phyloP scores from a whole-genome alignment of 2,797 vertebrate species.

The Sebastes cheni region DNA sequence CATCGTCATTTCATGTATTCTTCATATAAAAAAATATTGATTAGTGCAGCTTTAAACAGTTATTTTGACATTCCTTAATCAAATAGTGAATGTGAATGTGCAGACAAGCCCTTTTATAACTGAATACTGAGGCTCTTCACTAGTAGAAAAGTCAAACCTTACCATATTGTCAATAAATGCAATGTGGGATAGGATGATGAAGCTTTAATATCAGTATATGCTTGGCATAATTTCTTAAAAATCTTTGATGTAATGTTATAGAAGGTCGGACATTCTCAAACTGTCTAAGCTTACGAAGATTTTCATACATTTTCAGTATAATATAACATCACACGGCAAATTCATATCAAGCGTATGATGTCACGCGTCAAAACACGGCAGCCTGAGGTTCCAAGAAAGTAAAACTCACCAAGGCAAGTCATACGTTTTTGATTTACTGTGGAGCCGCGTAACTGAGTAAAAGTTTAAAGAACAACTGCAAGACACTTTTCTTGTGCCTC shows the following conservation, averaged over 20 bases:
- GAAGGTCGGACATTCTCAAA: background rate
- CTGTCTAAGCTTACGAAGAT: background rate
- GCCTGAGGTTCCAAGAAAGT: slow-evolving; percentile 26
- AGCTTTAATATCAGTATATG: background rate
- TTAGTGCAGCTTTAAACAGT: background rate
- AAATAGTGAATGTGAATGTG: background rate
- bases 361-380: slow-evolving; percentile 3
- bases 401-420: background rate
- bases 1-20: background rate
- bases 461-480: slow-evolving; percentile 2
- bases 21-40: background rate
- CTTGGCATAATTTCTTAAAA: background rate
- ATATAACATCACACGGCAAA: background rate
- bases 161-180: background rate
- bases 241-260: background rate
- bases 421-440: slow-evolving; percentile 28
- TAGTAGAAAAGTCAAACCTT: background rate
- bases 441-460: background rate
- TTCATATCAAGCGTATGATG: slow-evolving; percentile 21
- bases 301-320: background rate
- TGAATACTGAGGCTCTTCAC: background rate
- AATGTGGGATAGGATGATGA: background rate
- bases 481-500: slow-evolving; percentile 14
- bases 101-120: background rate
- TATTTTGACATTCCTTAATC: background rate